Conservation (phyloP, 2,888 invertebrate genomes). For the Agrilus mali region DNA sequence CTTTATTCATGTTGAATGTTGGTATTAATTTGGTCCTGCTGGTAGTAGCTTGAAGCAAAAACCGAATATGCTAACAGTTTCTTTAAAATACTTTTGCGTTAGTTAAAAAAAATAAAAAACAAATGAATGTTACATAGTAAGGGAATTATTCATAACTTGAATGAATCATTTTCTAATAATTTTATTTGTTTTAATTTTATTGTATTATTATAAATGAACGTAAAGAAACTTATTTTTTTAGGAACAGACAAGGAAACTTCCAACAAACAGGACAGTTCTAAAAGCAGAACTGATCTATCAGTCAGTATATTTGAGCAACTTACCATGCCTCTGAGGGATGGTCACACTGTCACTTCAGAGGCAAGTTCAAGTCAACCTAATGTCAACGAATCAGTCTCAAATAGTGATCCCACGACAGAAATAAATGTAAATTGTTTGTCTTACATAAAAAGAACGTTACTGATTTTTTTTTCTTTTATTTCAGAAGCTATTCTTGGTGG, state of each 20-base stretch:
- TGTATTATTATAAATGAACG: conserved; percentile 12
- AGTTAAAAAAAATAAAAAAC: too few relatives aligned
- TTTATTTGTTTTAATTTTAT: background rate
- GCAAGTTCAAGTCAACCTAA: conserved; percentile 32
- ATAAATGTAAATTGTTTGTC: conserved; percentile 30
- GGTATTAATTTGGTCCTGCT: too few relatives aligned
- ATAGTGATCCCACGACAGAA: conserved; percentile 33
- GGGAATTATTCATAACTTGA: too few relatives aligned
- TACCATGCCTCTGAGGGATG: conserved; percentile 51
- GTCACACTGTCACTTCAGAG: conserved; percentile 28
- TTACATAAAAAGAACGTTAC: background rate
- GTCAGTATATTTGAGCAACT: conserved; percentile 61
- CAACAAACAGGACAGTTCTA: conserved; percentile 42
- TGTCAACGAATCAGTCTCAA: conserved; percentile 34
- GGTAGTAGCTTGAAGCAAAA: too few relatives aligned
- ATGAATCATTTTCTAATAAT: background rate
- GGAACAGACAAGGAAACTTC: conserved; percentile 39
- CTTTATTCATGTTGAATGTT: too few relatives aligned
- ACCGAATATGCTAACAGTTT: too few relatives aligned
- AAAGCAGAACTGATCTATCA: conserved; percentile 56
- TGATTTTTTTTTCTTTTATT: conserved; percentile 16
- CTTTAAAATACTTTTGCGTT: too few relatives aligned
- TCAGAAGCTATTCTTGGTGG: conserved; percentile 65
- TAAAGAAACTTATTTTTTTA: conserved; percentile 12
- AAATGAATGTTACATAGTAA: too few relatives aligned